phyloP scores from a whole-genome alignment of 2,888 invertebrate genomes.

The Kuschelorhynchus macadamiae region DNA sequence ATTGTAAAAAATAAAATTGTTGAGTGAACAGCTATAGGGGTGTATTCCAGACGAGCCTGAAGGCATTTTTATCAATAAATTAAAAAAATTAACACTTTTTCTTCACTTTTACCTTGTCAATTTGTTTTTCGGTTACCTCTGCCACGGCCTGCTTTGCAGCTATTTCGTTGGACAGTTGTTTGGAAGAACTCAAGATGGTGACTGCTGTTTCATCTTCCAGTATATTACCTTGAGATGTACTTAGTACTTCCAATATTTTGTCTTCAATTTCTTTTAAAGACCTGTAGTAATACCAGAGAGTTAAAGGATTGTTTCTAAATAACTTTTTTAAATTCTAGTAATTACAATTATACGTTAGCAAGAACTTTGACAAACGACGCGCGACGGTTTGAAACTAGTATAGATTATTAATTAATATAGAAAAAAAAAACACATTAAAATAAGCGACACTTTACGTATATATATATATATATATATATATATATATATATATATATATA shows the following conservation, averaged over 20 bases:
- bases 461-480: no score
- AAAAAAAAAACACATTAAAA: no score
- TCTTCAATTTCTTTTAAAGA: conserved; percentile 90
- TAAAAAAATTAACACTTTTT: no score
- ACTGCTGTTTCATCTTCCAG: conserved; percentile 95
- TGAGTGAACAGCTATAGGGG: conserved; percentile 91
- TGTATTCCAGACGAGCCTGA: conserved; percentile 83
- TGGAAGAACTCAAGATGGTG: conserved; percentile 89
- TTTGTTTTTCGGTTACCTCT: conserved; percentile 90
- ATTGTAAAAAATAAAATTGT: conserved; percentile 93
- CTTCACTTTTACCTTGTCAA: conserved; percentile 77
- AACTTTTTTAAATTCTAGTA: neutral
- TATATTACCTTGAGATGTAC: conserved; percentile 82
- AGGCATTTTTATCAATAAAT: conserved; percentile 1
- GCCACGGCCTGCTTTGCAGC: conserved; percentile 91
- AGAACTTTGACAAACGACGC: no score
- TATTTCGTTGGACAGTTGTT: conserved; percentile 91
- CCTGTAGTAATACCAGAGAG: conserved; percentile 63
- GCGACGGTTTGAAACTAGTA: no score
- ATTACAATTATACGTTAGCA: no score
- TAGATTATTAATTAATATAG: no score
- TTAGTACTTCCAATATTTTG: conserved; percentile 86
- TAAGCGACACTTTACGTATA: no score
- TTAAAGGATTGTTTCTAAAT: neutral
- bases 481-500: no score